Base-by-base conservation (phyloP, 2,113 vertebrate species). In the Heterocephalus glaber region DNA sequence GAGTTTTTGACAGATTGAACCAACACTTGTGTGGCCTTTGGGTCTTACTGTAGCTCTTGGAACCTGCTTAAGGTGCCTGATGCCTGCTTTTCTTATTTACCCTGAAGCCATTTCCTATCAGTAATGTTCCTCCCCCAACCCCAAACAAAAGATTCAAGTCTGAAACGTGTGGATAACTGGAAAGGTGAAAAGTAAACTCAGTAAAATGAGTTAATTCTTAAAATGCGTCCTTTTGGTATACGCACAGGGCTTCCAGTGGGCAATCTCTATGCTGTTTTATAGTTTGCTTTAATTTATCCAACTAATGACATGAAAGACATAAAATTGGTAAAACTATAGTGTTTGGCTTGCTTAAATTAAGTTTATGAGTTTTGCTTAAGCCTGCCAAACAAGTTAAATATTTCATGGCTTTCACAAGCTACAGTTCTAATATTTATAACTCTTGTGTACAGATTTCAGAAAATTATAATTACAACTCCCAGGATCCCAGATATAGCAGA, bases 371-470 rank as follows among this genome's bases (percentile, higher is more conserved):
- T 99, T 98, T 98, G 98, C 98, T 98, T 98, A 98, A 98, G 98
- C 98, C 98, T 98, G 98, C 98, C 98, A 98, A 99, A 99, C 98
- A 99, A 98, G 98, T 98, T 99, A 98, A 99, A 99, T 99, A 99
- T 99, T 99, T 99, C 98, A 99, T 99, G 96, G 98, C 98, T 98
- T 99, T 99, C 98, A 98, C 98, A 97, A 98, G 98, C 98, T 98
- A 98, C 98, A 98, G 98, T 98, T 99, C 98, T 98, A 99, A 99
- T 99, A 99, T 99, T 99, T 99, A 99, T 99, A 99, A 99, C 98
- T 98, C 98, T 98, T 98, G 98, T 98, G 98, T 98, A 98, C 98
- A 98, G 98, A 98, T 98, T 99, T 99, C 98, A 98, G 98, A 99
- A 98, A 99, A 99, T 98, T 99, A 98, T 99, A 98, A 99, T 99